Evolutionary conservation across 2,888 invertebrate genomes (phyloP).

Genomic region (Scrobipalpa costella): DNA sequence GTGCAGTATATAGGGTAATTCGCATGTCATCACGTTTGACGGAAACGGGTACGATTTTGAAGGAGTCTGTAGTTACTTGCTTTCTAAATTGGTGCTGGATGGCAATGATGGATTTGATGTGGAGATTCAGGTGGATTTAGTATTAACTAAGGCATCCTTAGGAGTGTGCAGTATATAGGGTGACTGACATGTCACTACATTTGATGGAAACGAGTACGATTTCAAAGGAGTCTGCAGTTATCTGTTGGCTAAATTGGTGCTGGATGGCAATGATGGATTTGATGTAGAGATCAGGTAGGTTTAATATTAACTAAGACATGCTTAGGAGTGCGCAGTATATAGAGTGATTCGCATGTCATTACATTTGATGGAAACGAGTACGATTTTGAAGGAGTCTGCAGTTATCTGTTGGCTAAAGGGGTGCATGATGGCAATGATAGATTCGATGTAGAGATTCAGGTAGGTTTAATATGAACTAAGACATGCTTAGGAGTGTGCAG

Average conservation of each 20-base stretch:
- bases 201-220: slow-evolving; percentile 90
- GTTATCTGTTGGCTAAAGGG: slow-evolving; percentile 91
- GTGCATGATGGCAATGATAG: slow-evolving; percentile 80
- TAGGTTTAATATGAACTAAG: slow-evolving; percentile 36
- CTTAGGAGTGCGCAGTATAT: slow-evolving; percentile 89
- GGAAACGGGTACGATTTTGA: slow-evolving; percentile 91
- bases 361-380: slow-evolving; percentile 91
- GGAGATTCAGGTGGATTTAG: slow-evolving; percentile 83
- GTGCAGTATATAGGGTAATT: slow-evolving; percentile 94
- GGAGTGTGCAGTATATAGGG: slow-evolving; percentile 93
- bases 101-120: slow-evolving; percentile 86
- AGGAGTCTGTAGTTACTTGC: slow-evolving; percentile 92
- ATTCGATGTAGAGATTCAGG: slow-evolving; percentile 89
- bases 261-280: slow-evolving; percentile 83
- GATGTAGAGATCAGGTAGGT: slow-evolving; percentile 85
- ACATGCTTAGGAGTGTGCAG: slow-evolving; percentile 87
- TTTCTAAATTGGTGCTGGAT: slow-evolving; percentile 86
- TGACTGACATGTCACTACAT: slow-evolving; percentile 93
- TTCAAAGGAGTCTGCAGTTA: slow-evolving; percentile 96
- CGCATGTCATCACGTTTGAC: slow-evolving; percentile 94
- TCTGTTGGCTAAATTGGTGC: slow-evolving; percentile 87
- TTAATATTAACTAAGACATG: slow-evolving; percentile 73
- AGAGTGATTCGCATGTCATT: slow-evolving; percentile 95
- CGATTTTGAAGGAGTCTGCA: slow-evolving; percentile 95
- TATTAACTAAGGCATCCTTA: slow-evolving; percentile 51